Conservation (phyloP, 2,113 vertebrate genomes). For the Stegostoma tigrinum region DNA sequence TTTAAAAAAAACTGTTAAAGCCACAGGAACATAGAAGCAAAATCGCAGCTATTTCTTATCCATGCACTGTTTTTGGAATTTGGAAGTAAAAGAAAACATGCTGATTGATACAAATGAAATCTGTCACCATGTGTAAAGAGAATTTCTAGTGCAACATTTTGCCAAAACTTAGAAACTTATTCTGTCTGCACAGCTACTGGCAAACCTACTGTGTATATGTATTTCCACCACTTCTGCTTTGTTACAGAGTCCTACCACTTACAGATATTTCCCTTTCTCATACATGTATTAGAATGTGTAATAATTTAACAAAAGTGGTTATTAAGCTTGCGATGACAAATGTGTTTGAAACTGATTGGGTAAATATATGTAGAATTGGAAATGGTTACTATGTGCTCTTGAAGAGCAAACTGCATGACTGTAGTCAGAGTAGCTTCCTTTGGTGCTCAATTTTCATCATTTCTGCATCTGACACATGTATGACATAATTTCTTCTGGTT, state of each 20-base stretch:
- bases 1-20: neutral
- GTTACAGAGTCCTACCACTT: neutral
- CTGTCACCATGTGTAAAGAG: neutral
- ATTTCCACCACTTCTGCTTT: neutral
- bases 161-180: neutral
- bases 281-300: neutral
- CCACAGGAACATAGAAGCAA: neutral
- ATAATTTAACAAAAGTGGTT: neutral
- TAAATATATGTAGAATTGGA: neutral
- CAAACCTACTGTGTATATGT: neutral
- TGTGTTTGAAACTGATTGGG: too few relatives aligned
- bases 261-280: neutral
- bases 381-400: neutral
- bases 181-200: neutral
- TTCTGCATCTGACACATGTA: neutral
- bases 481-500: neutral
- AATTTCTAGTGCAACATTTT: neutral
- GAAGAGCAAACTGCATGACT: neutral
- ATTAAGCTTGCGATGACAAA: neutral
- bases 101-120: neutral
- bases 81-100: neutral
- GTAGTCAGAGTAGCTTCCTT: neutral
- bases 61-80: neutral
- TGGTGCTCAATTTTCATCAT: neutral
- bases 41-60: neutral